Evolutionary conservation across 1,140 invertebrate genomes (phyloP).

Genomic region (Lycorma delicatula): DNA sequence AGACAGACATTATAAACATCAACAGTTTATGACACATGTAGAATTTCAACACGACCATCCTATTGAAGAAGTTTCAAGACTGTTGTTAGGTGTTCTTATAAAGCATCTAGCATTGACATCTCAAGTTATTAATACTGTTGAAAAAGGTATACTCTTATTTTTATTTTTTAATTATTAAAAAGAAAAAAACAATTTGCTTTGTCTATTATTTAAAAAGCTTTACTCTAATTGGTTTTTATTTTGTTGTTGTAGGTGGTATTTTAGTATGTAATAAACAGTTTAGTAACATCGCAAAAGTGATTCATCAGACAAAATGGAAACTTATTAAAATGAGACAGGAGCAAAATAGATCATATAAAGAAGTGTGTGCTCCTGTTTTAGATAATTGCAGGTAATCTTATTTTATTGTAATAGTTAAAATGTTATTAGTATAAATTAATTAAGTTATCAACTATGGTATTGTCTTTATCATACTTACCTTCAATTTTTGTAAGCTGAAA

Average conservation of each 20-base stretch:
- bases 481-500: not conserved
- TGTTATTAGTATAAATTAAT: too few species aligned
- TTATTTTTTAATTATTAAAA: not conserved
- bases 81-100: conserved; percentile 74
- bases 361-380: conserved; percentile 83
- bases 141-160: conserved; percentile 47
- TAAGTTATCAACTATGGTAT: not conserved
- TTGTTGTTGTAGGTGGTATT: conserved; percentile 12
- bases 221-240: not conserved
- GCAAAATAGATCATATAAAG: conserved; percentile 85
- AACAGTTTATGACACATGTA: conserved; percentile 62
- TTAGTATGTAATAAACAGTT: conserved; percentile 31
- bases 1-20: conserved; percentile 67
- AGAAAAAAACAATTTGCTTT: not conserved
- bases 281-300: conserved; percentile 38
- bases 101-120: conserved; percentile 77
- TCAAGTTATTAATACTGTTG: conserved; percentile 55
- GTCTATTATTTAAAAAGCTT: not conserved
- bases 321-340: conserved; percentile 84
- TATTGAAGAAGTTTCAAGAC: conserved; percentile 82
- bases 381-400: conserved; percentile 59
- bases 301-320: conserved; percentile 86
- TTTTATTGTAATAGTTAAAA: too few species aligned
- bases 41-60: conserved; percentile 85
- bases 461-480: not conserved